Base-by-base conservation (phyloP, 2,888 invertebrate genomes). In the Trisateles emortualis region DNA sequence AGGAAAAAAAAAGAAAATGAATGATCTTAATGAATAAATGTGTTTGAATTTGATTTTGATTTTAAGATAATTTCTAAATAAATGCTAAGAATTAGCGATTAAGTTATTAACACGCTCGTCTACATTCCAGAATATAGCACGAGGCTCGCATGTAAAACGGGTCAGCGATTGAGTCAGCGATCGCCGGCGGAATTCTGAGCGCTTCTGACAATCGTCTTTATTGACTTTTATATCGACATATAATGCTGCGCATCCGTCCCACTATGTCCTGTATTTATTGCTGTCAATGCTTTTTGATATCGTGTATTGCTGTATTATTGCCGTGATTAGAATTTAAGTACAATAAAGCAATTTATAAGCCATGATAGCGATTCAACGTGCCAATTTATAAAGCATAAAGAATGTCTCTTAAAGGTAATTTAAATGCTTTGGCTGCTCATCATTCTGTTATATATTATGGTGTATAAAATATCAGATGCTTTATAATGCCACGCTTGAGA, bases 71-170 rank as follows among this genome's bases (percentile, higher is more conserved):
- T 22, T 22, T 2, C 22, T 22, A 22, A 22, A 22, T 3, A 2
- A 2, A 22, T 3, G 3, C 3, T 26, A 26, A 26, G 3, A 26
- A 26, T 26, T 26, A 1, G 6, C 3, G 9, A n/a, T 35, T 22
- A 36, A 5, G 10, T 36, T 45, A 22, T 29, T 9, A 17, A 45
- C 22, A 17, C 67, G 73, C 73, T 45, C 62, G 75, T 71, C 45
- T 75, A 41, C 17, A n/a, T 3, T 1, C 24, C 9, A 17, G 41
- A 44, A 41, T 45, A 45, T 52, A 40, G 55, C 52, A 83, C 81
- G 78, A 68, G 59, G 38, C 42, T 62, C 62, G 82, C 76, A 83
- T 84, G 73, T 74, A 73, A 77, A 81, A 58, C 49, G 60, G n/a
- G 52, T 45, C 54, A 64, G 57, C 66, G 66, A 76, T 76, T 76